These are phyloP conservation scores for Polyodon spathula DNA, from an alignment of 2,113 vertebrate genomes.

Conservation along the genomic window DNA sequence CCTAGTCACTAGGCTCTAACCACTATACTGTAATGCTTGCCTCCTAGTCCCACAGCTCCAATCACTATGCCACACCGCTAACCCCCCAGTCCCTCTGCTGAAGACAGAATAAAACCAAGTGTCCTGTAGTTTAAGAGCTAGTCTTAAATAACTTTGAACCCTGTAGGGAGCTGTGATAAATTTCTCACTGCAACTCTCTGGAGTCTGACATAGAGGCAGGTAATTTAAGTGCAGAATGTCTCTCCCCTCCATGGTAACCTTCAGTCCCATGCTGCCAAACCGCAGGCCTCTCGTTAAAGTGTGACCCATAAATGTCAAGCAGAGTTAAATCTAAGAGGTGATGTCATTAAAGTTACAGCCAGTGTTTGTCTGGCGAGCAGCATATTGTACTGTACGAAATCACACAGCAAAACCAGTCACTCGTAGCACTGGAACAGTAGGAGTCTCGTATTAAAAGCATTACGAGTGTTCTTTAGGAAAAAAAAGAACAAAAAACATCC, in stretches of 20 bases:
- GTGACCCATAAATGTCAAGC: conserved; percentile 2
- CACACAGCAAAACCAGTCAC: not conserved
- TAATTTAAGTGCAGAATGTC: not conserved
- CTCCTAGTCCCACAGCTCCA: not conserved
- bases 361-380: not conserved
- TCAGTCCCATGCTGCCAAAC: not conserved
- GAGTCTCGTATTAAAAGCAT: no score
- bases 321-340: not conserved
- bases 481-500: no score
- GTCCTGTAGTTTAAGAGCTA: not conserved
- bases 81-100: not conserved
- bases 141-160: not conserved
- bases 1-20: no score
- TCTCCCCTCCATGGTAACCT: not conserved
- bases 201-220: not conserved
- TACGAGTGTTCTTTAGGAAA: no score
- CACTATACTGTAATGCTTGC: no score
- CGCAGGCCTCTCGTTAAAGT: not conserved
- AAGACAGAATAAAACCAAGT: not conserved
- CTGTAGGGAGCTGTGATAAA: not conserved
- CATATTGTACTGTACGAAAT: not conserved
- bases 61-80: not conserved
- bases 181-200: not conserved
- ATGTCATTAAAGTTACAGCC: conserved; percentile 2
- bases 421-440: no score